phyloP scores from a whole-genome alignment of 2,113 vertebrate species.

The Plectropomus leopardus region DNA sequence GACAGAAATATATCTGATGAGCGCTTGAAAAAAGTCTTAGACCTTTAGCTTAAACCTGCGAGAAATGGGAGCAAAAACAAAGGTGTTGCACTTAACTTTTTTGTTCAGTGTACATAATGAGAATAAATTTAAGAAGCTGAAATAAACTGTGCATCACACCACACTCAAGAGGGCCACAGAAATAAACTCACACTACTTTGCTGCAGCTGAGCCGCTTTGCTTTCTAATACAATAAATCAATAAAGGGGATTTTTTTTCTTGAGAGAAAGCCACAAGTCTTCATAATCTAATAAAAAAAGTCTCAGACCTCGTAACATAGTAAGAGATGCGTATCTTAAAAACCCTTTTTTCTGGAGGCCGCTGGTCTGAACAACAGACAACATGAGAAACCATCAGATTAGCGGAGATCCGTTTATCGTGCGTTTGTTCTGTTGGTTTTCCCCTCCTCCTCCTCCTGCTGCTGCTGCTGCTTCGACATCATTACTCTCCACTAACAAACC shows the following conservation, averaged over 20 bases:
- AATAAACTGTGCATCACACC: no score
- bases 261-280: constrained; percentile 2
- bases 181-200: no score
- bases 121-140: no score
- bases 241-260: neutral
- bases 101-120: no score
- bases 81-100: no score
- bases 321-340: constrained; percentile 31
- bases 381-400: constrained; percentile 70
- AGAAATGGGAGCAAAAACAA: no score
- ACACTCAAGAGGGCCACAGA: no score
- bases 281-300: neutral
- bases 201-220: neutral
- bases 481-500: constrained; percentile 36
- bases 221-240: neutral
- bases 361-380: constrained; percentile 40
- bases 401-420: constrained; percentile 56
- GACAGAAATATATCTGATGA: no score
- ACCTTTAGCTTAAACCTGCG: no score
- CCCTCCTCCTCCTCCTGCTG: constrained; percentile 20
- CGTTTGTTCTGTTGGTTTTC: neutral
- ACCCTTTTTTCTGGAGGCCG: constrained; percentile 36
- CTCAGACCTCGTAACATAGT: neutral
- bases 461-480: constrained; percentile 40
- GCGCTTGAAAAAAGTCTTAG: no score